Evolutionary conservation across 1,140 invertebrate species (phyloP).

Genomic region (Caenorhabditis tropicalis): DNA sequence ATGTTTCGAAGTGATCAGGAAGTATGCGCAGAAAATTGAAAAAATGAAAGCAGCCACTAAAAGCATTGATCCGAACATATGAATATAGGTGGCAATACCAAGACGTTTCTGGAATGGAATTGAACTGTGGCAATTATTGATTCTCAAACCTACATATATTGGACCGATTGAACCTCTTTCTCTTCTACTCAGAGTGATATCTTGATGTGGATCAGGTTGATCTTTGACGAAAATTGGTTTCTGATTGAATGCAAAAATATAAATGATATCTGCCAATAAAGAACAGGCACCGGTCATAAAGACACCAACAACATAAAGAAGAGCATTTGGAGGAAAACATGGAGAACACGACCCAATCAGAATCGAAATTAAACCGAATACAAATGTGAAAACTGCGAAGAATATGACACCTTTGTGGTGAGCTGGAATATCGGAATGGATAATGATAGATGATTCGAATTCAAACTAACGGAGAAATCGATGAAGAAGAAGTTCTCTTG

Average conservation of each 20-base stretch:
- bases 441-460: background rate
- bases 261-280: conserved; percentile 43
- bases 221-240: background rate
- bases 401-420: conserved; percentile 54
- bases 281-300: conserved; percentile 54
- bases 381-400: conserved; percentile 50
- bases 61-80: conserved; percentile 42
- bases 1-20: conserved; percentile 33
- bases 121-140: background rate
- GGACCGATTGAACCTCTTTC: background rate
- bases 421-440: conserved; percentile 5
- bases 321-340: conserved; percentile 53
- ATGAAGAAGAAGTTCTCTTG: conserved; percentile 33
- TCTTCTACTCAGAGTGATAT: background rate
- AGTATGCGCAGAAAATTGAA: conserved; percentile 47
- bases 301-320: conserved; percentile 48
- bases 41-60: conserved; percentile 44
- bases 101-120: conserved; percentile 32
- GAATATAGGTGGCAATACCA: conserved; percentile 44
- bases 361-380: conserved; percentile 49
- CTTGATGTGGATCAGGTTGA: background rate
- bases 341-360: conserved; percentile 51
- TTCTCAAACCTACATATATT: background rate
- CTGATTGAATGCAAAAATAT: conserved; percentile 32
- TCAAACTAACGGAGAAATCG: conserved; percentile 28